phyloP scores from a whole-genome alignment of 2,888 invertebrate genomes.

The Pristionchus japonicus region DNA sequence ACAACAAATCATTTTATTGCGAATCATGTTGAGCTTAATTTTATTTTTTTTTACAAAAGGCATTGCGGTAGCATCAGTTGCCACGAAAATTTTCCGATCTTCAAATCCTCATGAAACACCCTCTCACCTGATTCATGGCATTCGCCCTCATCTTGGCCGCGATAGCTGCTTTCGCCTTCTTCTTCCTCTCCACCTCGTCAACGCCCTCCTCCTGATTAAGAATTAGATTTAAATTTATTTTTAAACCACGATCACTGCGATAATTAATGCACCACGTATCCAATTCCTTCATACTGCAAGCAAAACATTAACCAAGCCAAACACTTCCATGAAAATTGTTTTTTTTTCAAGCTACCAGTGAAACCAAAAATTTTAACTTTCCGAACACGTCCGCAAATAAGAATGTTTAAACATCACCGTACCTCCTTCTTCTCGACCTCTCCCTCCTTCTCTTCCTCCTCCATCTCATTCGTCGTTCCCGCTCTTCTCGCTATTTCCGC shows the following conservation, averaged over 20 bases:
- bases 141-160: conserved; percentile 66
- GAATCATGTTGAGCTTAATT: too few relatives aligned
- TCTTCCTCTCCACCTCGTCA: conserved; percentile 43
- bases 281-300: too few relatives aligned
- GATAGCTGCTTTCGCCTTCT: conserved; percentile 52
- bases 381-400: too few relatives aligned
- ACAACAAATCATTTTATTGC: too few relatives aligned
- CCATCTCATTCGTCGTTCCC: conserved; percentile 47
- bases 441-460: conserved; percentile 4
- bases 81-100: not conserved
- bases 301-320: too few relatives aligned
- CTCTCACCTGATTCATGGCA: conserved; percentile 60
- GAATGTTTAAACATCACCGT: not conserved
- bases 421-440: conserved; percentile 46
- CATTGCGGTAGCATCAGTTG: too few relatives aligned
- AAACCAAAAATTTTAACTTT: too few relatives aligned
- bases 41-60: too few relatives aligned
- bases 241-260: not conserved
- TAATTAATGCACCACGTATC: too few relatives aligned
- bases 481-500: not conserved
- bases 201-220: not conserved
- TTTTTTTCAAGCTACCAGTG: too few relatives aligned
- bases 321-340: too few relatives aligned
- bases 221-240: not conserved
- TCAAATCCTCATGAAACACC: not conserved